phyloP scores from a whole-genome alignment of 2,888 invertebrate species.

The Ferrisia virgata region DNA sequence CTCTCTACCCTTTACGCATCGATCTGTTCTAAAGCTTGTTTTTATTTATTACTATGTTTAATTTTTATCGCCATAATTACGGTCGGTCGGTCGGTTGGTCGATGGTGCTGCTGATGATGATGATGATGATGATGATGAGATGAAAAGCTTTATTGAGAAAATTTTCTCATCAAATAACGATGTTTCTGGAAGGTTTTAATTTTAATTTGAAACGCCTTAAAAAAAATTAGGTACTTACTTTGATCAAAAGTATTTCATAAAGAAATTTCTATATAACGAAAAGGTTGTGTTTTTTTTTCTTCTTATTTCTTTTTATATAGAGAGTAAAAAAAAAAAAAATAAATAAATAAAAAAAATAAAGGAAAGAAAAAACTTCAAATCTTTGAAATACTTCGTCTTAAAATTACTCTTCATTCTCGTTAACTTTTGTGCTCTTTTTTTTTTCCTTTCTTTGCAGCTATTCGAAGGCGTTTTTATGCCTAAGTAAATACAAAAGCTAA shows the following conservation, averaged over 20 bases:
- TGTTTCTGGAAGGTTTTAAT: too few relatives aligned
- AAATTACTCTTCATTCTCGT: background rate
- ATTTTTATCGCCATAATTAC: too few relatives aligned
- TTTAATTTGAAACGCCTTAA: background rate
- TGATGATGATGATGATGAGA: too few relatives aligned
- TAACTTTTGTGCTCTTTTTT: background rate
- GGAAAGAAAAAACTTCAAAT: background rate
- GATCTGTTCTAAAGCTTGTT: too few relatives aligned
- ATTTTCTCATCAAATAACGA: too few relatives aligned
- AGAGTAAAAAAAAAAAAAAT: too few relatives aligned
- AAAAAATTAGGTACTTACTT: background rate
- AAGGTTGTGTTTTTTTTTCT: background rate
- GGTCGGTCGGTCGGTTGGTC: too few relatives aligned
- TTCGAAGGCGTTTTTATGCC: background rate
- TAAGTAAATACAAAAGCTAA: background rate
- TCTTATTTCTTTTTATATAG: background rate
- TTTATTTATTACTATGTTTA: too few relatives aligned
- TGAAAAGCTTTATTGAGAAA: too few relatives aligned
- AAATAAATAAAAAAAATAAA: too few relatives aligned
- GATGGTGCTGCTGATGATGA: too few relatives aligned
- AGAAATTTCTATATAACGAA: background rate
- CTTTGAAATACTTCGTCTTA: background rate
- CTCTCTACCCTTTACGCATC: too few relatives aligned
- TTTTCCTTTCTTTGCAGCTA: background rate
- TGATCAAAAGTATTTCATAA: background rate